These are phyloP conservation scores for Hoplias malabaricus DNA, from an alignment of 2,113 vertebrate species.

Conservation along the genomic window DNA sequence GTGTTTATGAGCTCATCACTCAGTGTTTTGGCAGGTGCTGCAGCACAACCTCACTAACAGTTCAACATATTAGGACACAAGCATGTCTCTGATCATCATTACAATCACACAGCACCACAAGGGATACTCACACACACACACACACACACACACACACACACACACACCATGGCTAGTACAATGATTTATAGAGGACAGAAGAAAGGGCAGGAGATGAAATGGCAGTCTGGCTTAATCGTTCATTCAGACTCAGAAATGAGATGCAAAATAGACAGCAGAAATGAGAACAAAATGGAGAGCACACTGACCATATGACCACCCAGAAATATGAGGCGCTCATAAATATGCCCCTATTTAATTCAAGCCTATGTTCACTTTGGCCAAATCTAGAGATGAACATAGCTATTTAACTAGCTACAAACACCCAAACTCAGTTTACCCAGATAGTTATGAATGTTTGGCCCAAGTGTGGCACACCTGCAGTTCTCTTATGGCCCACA, in stretches of 20 bases:
- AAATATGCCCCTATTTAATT: neutral
- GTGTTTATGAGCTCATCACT: conserved; percentile 34
- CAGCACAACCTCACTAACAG: neutral
- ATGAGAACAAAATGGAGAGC: neutral
- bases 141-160: too few relatives aligned
- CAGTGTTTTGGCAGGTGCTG: conserved; percentile 19
- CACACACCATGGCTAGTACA: neutral
- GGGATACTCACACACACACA: too few relatives aligned
- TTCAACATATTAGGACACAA: conserved; percentile 1
- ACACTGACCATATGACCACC: neutral
- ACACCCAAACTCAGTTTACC: too few relatives aligned
- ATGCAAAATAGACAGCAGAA: neutral
- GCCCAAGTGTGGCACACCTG: too few relatives aligned
- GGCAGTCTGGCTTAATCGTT: conserved; percentile 5
- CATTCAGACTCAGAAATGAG: neutral
- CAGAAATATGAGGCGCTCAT: neutral
- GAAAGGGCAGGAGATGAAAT: neutral
- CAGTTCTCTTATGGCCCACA: too few relatives aligned
- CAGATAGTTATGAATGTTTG: too few relatives aligned
- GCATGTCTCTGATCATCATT: neutral
- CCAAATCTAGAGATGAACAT: neutral
- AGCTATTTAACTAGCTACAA: too few relatives aligned
- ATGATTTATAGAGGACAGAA: neutral
- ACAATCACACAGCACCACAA: neutral
- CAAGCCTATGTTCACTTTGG: neutral